phyloP scores from a whole-genome alignment of 2,888 invertebrate species.

The Ichneumoninae sp. region DNA sequence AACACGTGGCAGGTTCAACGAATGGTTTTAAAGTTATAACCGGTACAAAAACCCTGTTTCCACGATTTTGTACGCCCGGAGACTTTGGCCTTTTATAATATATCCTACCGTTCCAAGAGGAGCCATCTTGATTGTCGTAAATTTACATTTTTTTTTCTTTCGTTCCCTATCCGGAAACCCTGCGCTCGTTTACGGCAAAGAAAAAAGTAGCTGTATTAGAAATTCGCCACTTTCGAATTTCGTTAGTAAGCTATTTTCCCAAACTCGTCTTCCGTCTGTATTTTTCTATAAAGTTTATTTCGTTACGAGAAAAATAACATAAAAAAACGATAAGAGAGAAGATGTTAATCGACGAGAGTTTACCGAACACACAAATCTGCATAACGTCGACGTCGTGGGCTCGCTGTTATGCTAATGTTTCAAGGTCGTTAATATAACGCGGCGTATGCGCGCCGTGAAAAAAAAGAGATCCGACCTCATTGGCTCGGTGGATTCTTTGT shows the following conservation, averaged over 20 bases:
- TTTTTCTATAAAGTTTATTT: not conserved
- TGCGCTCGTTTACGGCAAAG: not conserved
- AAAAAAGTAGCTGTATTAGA: not conserved
- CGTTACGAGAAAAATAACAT: not conserved
- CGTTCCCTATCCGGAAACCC: not conserved
- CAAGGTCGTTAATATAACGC: conserved; percentile 32
- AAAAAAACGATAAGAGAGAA: not conserved
- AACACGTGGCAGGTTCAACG: conserved; percentile 51
- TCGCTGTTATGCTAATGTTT: conserved; percentile 36
- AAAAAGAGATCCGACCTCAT: conserved; percentile 8
- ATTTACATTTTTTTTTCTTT: conserved; percentile 1
- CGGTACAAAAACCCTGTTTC: conserved; percentile 33
- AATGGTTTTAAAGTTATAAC: conserved; percentile 30
- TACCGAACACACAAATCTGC: conserved; percentile 20
- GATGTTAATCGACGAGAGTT: not conserved
- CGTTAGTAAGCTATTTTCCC: not conserved
- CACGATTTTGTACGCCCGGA: conserved; percentile 13
- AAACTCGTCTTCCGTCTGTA: not conserved
- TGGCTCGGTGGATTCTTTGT: conserved; percentile 27
- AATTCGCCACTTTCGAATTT: not conserved
- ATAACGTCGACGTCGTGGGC: conserved; percentile 18
- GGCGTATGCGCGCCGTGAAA: not conserved
- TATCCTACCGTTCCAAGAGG: not conserved
- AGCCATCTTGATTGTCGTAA: conserved; percentile 5
- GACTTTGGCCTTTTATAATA: not conserved